Evolutionary conservation across 2,797 vertebrate species (phyloP), one percentile per base, ranked within the genome.

Genomic region (Sebastes matsubarae): DNA sequence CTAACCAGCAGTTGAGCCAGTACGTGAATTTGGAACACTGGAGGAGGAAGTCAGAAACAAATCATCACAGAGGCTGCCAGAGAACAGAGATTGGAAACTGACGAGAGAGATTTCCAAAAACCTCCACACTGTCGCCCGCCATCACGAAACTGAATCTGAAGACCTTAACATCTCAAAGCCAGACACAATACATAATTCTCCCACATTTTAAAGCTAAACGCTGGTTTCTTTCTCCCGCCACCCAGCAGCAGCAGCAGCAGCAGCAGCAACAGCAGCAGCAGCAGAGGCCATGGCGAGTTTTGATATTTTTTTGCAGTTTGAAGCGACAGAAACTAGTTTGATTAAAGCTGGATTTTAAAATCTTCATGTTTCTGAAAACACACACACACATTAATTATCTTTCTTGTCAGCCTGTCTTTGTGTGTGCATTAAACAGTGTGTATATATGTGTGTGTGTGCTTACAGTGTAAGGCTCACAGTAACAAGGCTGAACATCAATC

Each of bases 401-500:
- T 67, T 60, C 10, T 10, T n/a, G 24, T 46, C 67, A 25, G 22
- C 30, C 16, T 18, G 30, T 50, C 16, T 38, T n/a, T 68, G 27
- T 32, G 16, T 63, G 67, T 72, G 42, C 38, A 46, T 72, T 63
- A 8, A 36, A 25, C 25, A 52, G 38, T 60, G 72, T 68, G 61
- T 67, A 9, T 24, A n/a, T 54, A 4, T 25, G 3, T 30, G 22
- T 66, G 55, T 61, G 58, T 60, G 14, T 75, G 76, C 74, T 66
- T 81, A 72, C 63, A 64, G 75, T 24, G n/a, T 22, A 64, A 20
- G 52, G 16, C 24, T 67, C 63, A 57, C 59, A 76, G 68, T 64
- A 70, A 63, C 75, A 54, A 42, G 74, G 10, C 54, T 60, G 34
- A 22, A 29, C 82, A 88, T 88, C 81, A 78, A 83, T 89, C 84